Evolutionary conservation across 2,888 invertebrate species (phyloP), one percentile per base, ranked within the genome.

Genomic region (Strigamia maritima): DNA sequence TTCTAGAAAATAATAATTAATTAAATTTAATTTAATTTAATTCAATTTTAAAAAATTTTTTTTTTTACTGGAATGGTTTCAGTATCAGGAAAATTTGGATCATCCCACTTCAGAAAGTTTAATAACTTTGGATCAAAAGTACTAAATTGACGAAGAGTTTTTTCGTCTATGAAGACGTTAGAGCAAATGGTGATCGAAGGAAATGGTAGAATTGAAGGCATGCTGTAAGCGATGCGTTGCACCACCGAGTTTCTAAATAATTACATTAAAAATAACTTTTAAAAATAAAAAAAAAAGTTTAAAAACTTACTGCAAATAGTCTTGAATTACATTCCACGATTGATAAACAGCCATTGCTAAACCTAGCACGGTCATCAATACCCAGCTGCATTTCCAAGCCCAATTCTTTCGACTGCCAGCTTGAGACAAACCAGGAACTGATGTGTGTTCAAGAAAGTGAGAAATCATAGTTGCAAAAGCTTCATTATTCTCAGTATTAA

Each of bases 351-450:
- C 75, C 75, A 75, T 75, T 1, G 19, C n/a, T 38, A 75, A 22
- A 3, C 75, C 75, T 7, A 19, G 35, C 1, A 75, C 6, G 14
- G 75, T 75, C 35, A 75, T 19, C 1, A 75, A 40, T 4, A 75
- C n/a, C 75, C 75, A 75, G n/a, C 35, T 75, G 12, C 6, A 35
- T 35, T 35, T 75, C 35, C 35, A 75, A 19, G 22, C 22, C 1
- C 19, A 10, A 22, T 40, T 75, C 22, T 40, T 75, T 8, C 75
- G 75, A n/a, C 75, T 75, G 16, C 14, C 75, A n/a, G n/a, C 75
- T 40, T 75, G 75, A 7, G 75, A 26, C 19, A 75, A 40, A 19
- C 75, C 75, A 75, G 75, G 75, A 12, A 75, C 75, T 3, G 75
- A 75, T 8, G 75, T 75, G 75, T 35, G 35, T 10, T 75, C 35